These are phyloP conservation scores for Synanthedon myopaeformis DNA, from an alignment of 2,888 invertebrate genomes.

Conservation along the genomic window DNA sequence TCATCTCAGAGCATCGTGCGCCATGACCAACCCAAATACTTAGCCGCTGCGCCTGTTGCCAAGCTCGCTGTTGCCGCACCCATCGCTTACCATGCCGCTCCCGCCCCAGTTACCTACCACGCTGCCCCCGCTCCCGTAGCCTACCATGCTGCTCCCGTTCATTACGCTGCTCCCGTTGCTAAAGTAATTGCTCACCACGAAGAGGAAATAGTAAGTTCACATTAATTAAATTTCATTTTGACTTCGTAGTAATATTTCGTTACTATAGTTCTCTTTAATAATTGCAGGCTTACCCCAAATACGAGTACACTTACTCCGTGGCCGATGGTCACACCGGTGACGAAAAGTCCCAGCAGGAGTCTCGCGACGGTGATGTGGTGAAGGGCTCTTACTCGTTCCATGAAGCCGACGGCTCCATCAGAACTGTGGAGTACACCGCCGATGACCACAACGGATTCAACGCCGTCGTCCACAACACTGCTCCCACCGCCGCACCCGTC, in stretches of 20 bases:
- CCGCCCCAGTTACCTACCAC: slow-evolving; percentile 16
- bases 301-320: slow-evolving; percentile 61
- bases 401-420: slow-evolving; percentile 61
- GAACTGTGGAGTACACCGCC: slow-evolving; percentile 62
- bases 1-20: slow-evolving; percentile 1
- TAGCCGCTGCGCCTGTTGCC: slow-evolving; percentile 14
- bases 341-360: slow-evolving; percentile 61
- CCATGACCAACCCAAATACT: slow-evolving; percentile 8
- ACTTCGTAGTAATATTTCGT: background rate
- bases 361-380: slow-evolving; percentile 59
- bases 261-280: background rate
- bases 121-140: slow-evolving; percentile 21
- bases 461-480: slow-evolving; percentile 45
- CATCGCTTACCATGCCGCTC: slow-evolving; percentile 9
- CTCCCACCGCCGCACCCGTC: slow-evolving; percentile 34
- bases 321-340: slow-evolving; percentile 65
- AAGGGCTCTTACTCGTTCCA: slow-evolving; percentile 60
- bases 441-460: slow-evolving; percentile 59
- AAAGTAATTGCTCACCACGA: slow-evolving; percentile 23
- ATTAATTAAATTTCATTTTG: background rate
- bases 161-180: slow-evolving; percentile 22
- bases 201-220: slow-evolving; percentile 3
- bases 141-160: slow-evolving; percentile 24
- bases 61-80: slow-evolving; percentile 12
- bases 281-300: slow-evolving; percentile 35